These are phyloP conservation scores for Plutomurus gul DNA, from an alignment of 1,140 invertebrate genomes.

Conservation along the genomic window DNA sequence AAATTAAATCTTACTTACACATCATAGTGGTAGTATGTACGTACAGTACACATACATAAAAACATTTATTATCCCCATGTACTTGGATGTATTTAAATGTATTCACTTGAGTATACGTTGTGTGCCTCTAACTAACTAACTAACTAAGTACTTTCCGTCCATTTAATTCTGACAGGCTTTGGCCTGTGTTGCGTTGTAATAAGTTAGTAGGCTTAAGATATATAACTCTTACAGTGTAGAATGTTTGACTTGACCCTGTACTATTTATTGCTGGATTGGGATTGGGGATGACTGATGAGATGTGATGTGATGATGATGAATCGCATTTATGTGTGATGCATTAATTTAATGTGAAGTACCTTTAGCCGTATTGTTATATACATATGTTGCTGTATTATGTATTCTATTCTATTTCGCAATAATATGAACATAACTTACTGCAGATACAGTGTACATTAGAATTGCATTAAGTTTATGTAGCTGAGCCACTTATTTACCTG, in stretches of 20 bases:
- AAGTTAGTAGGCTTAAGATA: not conserved
- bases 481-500: no score
- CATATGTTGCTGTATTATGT: not conserved
- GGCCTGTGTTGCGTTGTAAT: not conserved
- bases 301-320: conserved; percentile 22
- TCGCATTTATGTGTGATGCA: not conserved
- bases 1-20: no score
- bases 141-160: no score
- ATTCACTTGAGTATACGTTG: no score
- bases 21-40: no score
- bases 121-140: no score
- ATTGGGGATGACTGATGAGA: not conserved
- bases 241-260: not conserved
- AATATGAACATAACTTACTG: not conserved
- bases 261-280: not conserved
- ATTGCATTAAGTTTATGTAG: no score
- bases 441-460: no score
- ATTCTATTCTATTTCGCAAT: not conserved
- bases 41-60: not conserved
- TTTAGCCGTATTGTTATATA: not conserved
- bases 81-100: no score
- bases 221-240: not conserved
- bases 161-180: no score
- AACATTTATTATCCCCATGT: not conserved
- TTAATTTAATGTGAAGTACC: conserved; percentile 17